These are phyloP conservation scores for Corynorhinus townsendii DNA, from an alignment of 2,113 vertebrate genomes.

Conservation along the genomic window DNA sequence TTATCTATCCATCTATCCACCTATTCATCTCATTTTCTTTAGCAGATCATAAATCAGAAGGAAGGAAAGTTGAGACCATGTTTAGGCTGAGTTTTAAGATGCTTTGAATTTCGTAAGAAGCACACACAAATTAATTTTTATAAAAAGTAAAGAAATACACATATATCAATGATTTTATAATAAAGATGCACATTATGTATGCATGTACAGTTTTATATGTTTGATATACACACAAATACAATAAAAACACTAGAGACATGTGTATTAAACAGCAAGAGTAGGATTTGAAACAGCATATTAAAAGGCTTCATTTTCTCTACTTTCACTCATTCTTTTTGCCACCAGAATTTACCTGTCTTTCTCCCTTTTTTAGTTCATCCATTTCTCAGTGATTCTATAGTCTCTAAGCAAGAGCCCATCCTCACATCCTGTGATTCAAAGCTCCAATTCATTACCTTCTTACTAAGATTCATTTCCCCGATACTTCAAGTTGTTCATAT, in stretches of 20 bases:
- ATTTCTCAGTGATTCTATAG: not conserved
- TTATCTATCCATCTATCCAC: not conserved
- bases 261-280: not conserved
- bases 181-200: not conserved
- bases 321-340: not conserved
- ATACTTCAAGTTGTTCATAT: not conserved
- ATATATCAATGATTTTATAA: not conserved
- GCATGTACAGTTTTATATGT: not conserved
- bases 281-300: not conserved
- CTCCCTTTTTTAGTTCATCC: not conserved
- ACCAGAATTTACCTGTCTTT: not conserved
- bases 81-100: not conserved
- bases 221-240: not conserved
- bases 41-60: not conserved
- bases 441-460: not conserved
- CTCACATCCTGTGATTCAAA: not conserved
- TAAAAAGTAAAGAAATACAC: not conserved
- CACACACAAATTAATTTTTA: not conserved
- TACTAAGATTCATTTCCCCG: not conserved
- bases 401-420: not conserved
- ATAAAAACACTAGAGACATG: not conserved
- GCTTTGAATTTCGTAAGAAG: not conserved
- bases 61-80: not conserved
- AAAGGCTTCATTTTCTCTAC: not conserved
- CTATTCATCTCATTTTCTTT: not conserved